phyloP scores from a whole-genome alignment of 2,888 invertebrate genomes.

The Margaritifera margaritifera region DNA sequence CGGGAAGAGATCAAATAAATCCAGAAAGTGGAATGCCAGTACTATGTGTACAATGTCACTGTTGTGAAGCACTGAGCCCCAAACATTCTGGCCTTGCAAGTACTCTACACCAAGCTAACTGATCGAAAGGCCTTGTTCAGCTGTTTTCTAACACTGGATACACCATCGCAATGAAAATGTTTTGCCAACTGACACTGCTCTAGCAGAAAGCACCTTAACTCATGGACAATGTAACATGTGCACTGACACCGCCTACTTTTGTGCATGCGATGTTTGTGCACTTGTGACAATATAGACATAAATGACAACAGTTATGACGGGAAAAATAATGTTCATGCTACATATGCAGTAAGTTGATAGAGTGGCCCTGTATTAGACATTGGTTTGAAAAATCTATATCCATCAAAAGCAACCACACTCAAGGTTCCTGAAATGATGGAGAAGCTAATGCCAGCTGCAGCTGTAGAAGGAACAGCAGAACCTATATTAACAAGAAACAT shows the following conservation, averaged over 20 bases:
- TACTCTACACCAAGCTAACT: too few species aligned
- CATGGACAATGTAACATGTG: constrained; percentile 1
- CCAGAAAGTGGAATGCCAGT: too few species aligned
- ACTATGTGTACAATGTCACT: too few species aligned
- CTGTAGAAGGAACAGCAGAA: constrained; percentile 1
- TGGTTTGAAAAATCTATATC: constrained; percentile 2
- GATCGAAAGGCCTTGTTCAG: too few species aligned
- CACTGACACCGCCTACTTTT: constrained; percentile 1
- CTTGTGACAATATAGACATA: constrained; percentile 7
- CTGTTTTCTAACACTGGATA: too few species aligned
- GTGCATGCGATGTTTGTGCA: constrained; percentile 1
- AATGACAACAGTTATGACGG: constrained; percentile 3
- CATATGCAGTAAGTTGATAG: constrained; percentile 2
- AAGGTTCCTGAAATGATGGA: constrained; percentile 4
- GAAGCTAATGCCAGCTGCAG: neutral
- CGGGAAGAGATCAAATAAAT: too few species aligned
- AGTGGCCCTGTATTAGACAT: too few species aligned
- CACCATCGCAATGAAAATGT: too few species aligned
- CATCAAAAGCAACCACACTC: neutral
- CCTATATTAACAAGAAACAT: constrained; percentile 1
- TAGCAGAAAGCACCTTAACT: too few species aligned
- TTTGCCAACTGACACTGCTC: too few species aligned
- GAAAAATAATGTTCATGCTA: neutral
- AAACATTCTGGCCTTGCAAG: too few species aligned
- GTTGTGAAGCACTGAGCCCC: too few species aligned